Conservation (phyloP, 2,113 vertebrate species). For the Melanerpes aurifrons region DNA sequence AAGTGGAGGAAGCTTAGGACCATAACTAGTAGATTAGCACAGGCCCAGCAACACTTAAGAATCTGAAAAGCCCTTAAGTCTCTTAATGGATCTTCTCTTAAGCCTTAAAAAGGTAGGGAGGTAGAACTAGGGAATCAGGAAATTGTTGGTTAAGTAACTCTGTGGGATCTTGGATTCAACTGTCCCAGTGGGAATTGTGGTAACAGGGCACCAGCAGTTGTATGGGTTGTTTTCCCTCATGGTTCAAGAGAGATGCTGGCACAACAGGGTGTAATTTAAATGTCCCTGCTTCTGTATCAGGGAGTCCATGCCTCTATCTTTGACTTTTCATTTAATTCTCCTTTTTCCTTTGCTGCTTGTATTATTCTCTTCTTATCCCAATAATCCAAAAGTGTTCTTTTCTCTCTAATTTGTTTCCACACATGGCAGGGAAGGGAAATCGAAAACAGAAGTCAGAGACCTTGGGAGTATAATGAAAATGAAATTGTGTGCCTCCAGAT, state of each 20-base stretch:
- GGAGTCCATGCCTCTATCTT: not conserved
- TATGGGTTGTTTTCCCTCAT: not conserved
- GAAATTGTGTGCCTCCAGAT: slow-evolving; percentile 55
- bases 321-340: slow-evolving; percentile 12
- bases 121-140: not conserved
- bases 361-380: slow-evolving; percentile 39
- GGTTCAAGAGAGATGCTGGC: not conserved
- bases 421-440: slow-evolving; percentile 24
- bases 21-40: not conserved
- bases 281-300: slow-evolving; percentile 9
- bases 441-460: slow-evolving; percentile 56
- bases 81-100: slow-evolving; percentile 15
- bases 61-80: not conserved
- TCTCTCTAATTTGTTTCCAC: slow-evolving; percentile 37
- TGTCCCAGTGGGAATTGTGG: not conserved
- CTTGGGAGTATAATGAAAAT: slow-evolving; percentile 60
- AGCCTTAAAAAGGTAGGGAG: not conserved
- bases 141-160: not conserved
- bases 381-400: slow-evolving; percentile 49
- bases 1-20: not conserved
- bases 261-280: slow-evolving; percentile 22
- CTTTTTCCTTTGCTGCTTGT: slow-evolving; percentile 2
- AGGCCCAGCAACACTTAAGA: not conserved
- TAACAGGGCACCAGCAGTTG: not conserved
- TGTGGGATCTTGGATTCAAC: not conserved